phyloP scores from a whole-genome alignment of 2,888 invertebrate species.

The Brachypalpus laphriformis region DNA sequence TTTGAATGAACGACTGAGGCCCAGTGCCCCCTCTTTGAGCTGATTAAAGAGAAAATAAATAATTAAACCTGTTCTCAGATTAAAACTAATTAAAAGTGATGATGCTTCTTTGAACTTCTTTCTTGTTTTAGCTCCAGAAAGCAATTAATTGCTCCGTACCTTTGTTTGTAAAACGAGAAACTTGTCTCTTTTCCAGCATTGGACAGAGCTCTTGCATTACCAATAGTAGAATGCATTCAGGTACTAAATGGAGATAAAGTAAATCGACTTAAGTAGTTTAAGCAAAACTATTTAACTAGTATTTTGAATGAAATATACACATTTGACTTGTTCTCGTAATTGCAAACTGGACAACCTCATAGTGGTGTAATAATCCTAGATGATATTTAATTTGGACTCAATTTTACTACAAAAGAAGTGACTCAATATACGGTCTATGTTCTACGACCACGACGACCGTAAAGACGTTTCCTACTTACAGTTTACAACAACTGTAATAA shows the following conservation, averaged over 20 bases:
- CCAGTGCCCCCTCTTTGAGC: neutral
- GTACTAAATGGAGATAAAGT: neutral
- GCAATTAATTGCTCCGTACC: conserved; percentile 16
- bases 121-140: neutral
- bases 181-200: neutral
- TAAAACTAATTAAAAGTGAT: conserved; percentile 45
- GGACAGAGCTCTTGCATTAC: neutral
- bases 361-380: neutral
- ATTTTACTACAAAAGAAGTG: neutral
- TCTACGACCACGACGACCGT: conserved; percentile 5
- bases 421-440: conserved; percentile 3
- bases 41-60: conserved; percentile 31
- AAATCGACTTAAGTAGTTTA: neutral
- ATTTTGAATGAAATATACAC: neutral
- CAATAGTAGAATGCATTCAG: neutral
- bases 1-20: neutral
- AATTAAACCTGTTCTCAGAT: conserved; percentile 25
- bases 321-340: neutral
- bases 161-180: neutral
- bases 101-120: conserved; percentile 7
- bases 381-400: neutral
- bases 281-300: neutral
- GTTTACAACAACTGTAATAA: conserved; percentile 32
- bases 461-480: neutral
- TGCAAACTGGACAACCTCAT: neutral